Evolutionary conservation across 92 coral and sea anemone species (phyloP), one percentile per base, ranked within the genome.

Genomic region (Pocillopora meandrina): DNA sequence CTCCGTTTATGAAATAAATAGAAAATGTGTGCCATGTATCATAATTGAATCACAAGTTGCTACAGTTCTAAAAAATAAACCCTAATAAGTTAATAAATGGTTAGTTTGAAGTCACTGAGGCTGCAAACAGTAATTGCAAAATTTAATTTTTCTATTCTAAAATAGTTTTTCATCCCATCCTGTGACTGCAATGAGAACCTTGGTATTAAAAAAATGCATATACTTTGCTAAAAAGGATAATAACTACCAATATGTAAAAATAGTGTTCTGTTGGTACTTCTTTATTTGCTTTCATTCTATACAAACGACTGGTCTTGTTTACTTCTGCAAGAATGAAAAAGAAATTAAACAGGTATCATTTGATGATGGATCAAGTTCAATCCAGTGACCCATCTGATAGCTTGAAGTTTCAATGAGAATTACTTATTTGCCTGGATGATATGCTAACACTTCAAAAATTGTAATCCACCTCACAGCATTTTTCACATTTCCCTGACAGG

Each of bases 251-350:
- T 42, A 57, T 58, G 83, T 55, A 84, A 76, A 75, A 75, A 76
- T 33, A 70, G 69, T 75, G 82, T 31, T 66, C 78, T 31, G 11
- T 64, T 2, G 58, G 82, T 67, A 84, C 81, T 76, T 83, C 81
- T 83, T n/a, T n/a, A 71, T 20, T 2, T 14, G 7, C 34, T 59
- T 31, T 59, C 49, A 17, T 71, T 60, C 71, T 81, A 23, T 70
- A 65, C 8, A 33, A 47, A 59, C 23, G 9, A 58, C 61, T 49
- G 16, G 42, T 42, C 69, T 58, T 81, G 77, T 20, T 19, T 71
- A 70, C 77, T 81, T 76, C 64, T 13, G 47, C 35, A 59, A 59
- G 31, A 81, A 58, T 15, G 19, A 58, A 70, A 69, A 49, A 42
- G 19, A 67, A 67, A 67, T 67, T 10, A 70, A 10, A 70, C 21